Evolutionary conservation across 2,797 vertebrate genomes (phyloP).

Genomic region (Lithobates sylvaticus): DNA sequence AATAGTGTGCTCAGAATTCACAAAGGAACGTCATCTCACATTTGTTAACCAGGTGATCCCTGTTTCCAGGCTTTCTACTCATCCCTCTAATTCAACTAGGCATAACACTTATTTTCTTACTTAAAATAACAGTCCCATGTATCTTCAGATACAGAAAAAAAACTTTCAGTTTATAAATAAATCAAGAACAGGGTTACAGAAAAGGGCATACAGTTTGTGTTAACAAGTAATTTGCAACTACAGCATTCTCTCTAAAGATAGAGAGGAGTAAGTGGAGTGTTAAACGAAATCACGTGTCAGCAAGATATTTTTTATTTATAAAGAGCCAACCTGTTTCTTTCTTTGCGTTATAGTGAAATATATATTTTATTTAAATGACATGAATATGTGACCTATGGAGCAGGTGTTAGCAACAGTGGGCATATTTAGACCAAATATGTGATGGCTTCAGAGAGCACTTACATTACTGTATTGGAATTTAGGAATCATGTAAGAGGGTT

Average conservation of each 20-base stretch:
- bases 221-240: neutral
- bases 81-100: neutral
- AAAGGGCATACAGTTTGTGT: neutral
- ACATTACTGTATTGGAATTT: too few relatives aligned
- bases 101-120: neutral
- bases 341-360: neutral
- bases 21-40: neutral
- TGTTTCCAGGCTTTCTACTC: neutral
- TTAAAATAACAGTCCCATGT: neutral
- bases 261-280: neutral
- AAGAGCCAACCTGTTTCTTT: neutral
- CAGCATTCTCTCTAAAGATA: neutral
- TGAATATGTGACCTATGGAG: neutral
- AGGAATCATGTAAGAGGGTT: too few relatives aligned
- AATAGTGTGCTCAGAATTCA: neutral
- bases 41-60: neutral
- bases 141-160: neutral
- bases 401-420: too few relatives aligned
- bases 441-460: too few relatives aligned
- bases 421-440: too few relatives aligned
- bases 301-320: neutral
- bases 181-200: neutral
- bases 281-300: neutral
- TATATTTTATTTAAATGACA: neutral
- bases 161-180: conserved; percentile 1